These are phyloP conservation scores for Iphiclides podalirius DNA, from an alignment of 2,888 invertebrate species.

Conservation along the genomic window DNA sequence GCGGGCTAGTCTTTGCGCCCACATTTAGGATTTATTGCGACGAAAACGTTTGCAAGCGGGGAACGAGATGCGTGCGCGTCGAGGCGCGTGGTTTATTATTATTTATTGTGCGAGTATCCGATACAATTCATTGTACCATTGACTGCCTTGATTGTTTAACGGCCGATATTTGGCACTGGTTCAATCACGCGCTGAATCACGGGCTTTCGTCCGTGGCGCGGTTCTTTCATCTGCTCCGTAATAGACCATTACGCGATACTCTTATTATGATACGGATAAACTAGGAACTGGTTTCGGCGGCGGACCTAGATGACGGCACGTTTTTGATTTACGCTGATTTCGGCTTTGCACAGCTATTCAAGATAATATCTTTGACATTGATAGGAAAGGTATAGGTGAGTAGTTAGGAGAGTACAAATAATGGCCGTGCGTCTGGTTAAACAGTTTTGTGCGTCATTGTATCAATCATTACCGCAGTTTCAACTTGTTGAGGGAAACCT, in stretches of 20 bases:
- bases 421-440: no score
- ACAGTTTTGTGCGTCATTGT: no score
- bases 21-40: background rate
- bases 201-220: conserved; percentile 7
- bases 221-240: conserved; percentile 20
- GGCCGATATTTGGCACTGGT: conserved; percentile 39
- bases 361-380: no score
- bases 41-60: conserved; percentile 1
- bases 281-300: no score
- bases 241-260: conserved; percentile 18
- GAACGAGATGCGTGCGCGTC: background rate
- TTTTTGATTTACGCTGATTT: no score
- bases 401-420: no score
- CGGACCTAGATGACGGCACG: background rate
- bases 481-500: no score
- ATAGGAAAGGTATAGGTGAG: no score
- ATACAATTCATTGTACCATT: conserved; percentile 28
- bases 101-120: conserved; percentile 5
- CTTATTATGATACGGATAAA: background rate
- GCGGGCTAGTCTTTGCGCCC: background rate
- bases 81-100: conserved; percentile 1
- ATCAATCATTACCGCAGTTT: no score
- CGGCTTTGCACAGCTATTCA: no score
- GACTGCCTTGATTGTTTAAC: conserved; percentile 32
- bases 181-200: conserved; percentile 46